Evolutionary conservation across 2,888 invertebrate species (phyloP), one percentile per base, ranked within the genome.

Genomic region (Folsomia candida): DNA sequence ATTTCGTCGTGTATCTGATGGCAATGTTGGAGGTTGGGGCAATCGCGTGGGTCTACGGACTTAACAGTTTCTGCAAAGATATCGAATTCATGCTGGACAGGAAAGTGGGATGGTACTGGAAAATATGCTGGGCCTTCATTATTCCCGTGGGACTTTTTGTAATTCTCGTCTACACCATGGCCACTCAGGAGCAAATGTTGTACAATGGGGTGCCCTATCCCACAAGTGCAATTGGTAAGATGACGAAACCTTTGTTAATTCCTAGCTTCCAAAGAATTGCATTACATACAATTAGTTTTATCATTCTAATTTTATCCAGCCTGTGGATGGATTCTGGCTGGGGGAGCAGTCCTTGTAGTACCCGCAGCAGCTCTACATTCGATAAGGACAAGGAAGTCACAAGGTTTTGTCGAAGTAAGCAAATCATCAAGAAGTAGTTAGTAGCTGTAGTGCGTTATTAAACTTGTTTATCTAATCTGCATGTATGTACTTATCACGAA

Each of bases 1-100:
- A 87, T 1, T 87, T 88, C 80, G 84, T 87, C 77, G 82, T 87
- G 37, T 82, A 88, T 76, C 87, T 86, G 3, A 65, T 71, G 47
- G 69, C 63, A 18, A 70, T 72, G 66, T 20, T 73, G 2, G 73
- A 73, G 67, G 67, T 70, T 1, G 70, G 25, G 6, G 70, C 65
- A 1, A 57, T 73, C 4, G 18, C 65, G 9, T 73, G 64, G 29
- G 24, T 66, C 37, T 54, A 70, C 87, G 88, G 89, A 27, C 82
- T 89, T 27, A 86, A 87, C 76, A 88, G 89, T 68, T 85, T 90
- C 72, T 87, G 89, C 79, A 84, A 86, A 64, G 93, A 93, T 81
- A 84, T 91, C 25, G 91, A 93, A 82, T 93, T 89, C 81, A 93
- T 93, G 93, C 83, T 69, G 2, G 58, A 37, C 18, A 51, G n/a